Base-by-base conservation (phyloP, 2,797 vertebrate genomes). In the Gadopsis bispinosus region DNA sequence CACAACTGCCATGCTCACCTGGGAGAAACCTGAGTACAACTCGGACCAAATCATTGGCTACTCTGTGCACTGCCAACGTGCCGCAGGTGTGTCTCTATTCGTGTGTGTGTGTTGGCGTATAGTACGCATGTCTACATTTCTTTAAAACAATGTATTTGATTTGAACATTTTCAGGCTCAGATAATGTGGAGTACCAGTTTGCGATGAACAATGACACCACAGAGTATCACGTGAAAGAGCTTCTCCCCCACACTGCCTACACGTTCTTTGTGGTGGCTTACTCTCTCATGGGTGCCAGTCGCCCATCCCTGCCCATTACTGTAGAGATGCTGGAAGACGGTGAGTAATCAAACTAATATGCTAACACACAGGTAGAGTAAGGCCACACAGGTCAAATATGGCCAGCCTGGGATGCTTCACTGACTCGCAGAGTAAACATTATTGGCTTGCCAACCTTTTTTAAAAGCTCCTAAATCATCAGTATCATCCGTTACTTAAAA, bases 201-300 rank as follows among this genome's bases (percentile, higher is more conserved):
- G 98, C 97, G 0, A 96, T 99, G 91, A 99, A 98, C 92, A 99
- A 99, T 0, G 97, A 99, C 90, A 99, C 98, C 14, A 98, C 96
- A 0, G 97, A 99, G 90, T 96, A 97, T 75, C 96, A 96, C 31
- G 94, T 99, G 79, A 98, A 95, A 92, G 98, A 99, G 83, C 95
- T 99, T 82, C 97, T 97, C 50, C 97, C 98, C 13, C 95, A 97
- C 65, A 99, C 97, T 5, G 96, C 96, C 80, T 99, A 99, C 54
- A 96, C 96, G 35, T 98, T 99, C 93, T 99, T 98, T 1, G 96
- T 99, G 82, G 98, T 99, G 39, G 98, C 98, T 0, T 99, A 99
- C 81, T 99, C 97, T 2, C 97, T 96, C 88, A 96, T 97, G 5
- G 98, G 98, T 51, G 98, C 97, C 86, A 99, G 98, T 89, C 94